Evolutionary conservation across 2,888 invertebrate genomes (phyloP), one percentile per base, ranked within the genome.

Genomic region (Spodoptera picta): DNA sequence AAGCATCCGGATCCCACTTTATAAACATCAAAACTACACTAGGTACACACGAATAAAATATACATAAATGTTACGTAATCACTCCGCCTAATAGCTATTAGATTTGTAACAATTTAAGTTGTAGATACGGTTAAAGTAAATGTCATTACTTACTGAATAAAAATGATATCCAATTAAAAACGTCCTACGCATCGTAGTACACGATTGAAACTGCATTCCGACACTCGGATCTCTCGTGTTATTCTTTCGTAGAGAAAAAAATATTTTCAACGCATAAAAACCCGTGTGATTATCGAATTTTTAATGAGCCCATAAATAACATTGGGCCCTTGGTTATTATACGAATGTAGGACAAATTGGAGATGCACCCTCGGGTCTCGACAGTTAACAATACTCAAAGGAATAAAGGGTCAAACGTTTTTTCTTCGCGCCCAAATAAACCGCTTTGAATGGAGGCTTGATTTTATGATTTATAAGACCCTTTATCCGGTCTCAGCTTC

Each of bases 401-500:
- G 84, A 86, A 80, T 81, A 84, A 75, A 85, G 92, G 92, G 91
- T 92, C 90, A 90, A 87, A 82, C 68, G 75, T 86, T 91, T 93
- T 93, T 92, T 90, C 81, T 84, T 83, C 79, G 82, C 84, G 65
- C 76, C 88, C 87, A 90, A 91, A 92, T 90, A 90, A 90, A 93
- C 90, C 91, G 85, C 85, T 87, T 87, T 92, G 90, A 94, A 93
- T 92, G 87, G 91, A 83, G 83, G 85, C 92, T 87, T 94, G 94
- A 94, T 94, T 94, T 94, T 94, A 94, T 94, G 93, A 94, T 94
- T 93, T 94, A 94, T 94, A 91, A 87, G 85, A 80, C 87, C 91
- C 89, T 93, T 93, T 93, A 94, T 93, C 87, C 89, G 86, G 87
- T 85, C 87, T 81, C 87, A 87, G 89, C 90, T 91, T 89, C 92